phyloP scores from a whole-genome alignment of 1,140 invertebrate species.

The Caerostris darwini region DNA sequence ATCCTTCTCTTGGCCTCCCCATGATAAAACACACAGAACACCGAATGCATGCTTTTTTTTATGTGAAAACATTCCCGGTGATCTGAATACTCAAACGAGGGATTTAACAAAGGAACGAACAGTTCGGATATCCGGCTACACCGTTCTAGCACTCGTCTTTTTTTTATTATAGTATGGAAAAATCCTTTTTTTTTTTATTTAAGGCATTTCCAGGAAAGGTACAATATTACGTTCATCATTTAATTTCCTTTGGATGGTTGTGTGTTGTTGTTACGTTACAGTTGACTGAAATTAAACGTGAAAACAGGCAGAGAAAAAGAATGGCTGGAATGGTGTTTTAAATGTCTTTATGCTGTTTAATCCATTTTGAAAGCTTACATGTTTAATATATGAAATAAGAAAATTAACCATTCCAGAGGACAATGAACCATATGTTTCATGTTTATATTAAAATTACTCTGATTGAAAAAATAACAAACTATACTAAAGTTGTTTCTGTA shows the following conservation, averaged over 20 bases:
- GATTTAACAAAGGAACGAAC: not conserved
- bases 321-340: not conserved
- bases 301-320: not conserved
- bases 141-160: not conserved
- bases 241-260: not conserved
- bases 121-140: not conserved
- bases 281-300: not conserved
- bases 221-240: not conserved
- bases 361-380: no score
- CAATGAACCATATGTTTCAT: no score
- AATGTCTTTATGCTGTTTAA: not conserved
- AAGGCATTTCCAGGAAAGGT: constrained; percentile 16
- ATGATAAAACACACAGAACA: not conserved
- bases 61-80: not conserved
- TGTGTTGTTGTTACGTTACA: not conserved
- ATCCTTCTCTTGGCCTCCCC: no score
- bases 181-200: not conserved
- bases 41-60: not conserved
- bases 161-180: not conserved
- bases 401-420: no score
- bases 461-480: no score
- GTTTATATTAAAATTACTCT: no score
- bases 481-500: no score
- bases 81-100: not conserved
- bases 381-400: no score